These are phyloP conservation scores for Antennarius striatus DNA, from an alignment of 2,113 vertebrate species.

Conservation along the genomic window DNA sequence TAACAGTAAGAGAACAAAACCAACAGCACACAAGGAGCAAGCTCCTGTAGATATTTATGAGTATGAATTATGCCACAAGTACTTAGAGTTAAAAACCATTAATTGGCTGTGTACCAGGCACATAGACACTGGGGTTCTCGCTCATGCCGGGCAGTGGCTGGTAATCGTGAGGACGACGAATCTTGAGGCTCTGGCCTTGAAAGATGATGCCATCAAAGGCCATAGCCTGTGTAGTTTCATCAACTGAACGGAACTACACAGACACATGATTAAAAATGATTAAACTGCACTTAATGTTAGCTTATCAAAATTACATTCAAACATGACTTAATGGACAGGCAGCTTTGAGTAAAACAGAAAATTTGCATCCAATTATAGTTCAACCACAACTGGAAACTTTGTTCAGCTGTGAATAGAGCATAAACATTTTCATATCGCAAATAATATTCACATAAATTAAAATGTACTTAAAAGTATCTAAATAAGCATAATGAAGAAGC, in stretches of 20 bases:
- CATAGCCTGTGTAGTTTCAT: slow-evolving; percentile 94
- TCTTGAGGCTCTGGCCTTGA: slow-evolving; percentile 93
- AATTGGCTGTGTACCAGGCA: slow-evolving; percentile 84
- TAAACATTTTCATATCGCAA: too few species aligned
- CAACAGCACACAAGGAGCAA: slow-evolving; percentile 11
- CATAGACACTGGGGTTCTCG: slow-evolving; percentile 92
- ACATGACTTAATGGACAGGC: not conserved
- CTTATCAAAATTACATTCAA: slow-evolving; percentile 11
- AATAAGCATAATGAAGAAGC: too few species aligned
- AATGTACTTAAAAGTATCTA: too few species aligned
- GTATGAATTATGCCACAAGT: slow-evolving; percentile 63
- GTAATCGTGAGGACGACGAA: slow-evolving; percentile 91
- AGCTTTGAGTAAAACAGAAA: not conserved
- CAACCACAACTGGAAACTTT: too few species aligned
- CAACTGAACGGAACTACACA: slow-evolving; percentile 90
- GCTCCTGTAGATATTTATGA: slow-evolving; percentile 8
- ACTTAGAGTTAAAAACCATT: slow-evolving; percentile 72
- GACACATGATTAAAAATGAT: not conserved
- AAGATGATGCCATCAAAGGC: slow-evolving; percentile 95
- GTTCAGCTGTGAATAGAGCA: too few species aligned
- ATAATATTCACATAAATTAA: too few species aligned
- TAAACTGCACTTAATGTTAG: not conserved
- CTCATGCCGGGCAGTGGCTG: slow-evolving; percentile 94
- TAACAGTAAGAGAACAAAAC: not conserved
- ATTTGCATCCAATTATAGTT: too few species aligned